Base-by-base conservation (phyloP, 2,888 invertebrate genomes). In the Eupsilia transversa region DNA sequence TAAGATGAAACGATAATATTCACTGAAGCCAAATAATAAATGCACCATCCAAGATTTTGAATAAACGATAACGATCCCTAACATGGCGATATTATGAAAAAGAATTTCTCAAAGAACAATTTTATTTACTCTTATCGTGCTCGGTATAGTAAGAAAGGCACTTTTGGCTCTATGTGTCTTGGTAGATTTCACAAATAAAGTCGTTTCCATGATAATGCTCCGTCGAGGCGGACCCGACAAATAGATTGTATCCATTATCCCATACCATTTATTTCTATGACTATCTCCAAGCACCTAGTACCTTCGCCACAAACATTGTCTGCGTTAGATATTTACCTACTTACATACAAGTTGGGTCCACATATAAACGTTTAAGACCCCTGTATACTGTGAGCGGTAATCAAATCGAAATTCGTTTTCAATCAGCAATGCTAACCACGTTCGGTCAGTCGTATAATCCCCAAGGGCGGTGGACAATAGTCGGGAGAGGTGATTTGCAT, bases 391-490 rank as follows among this genome's bases (percentile, higher is more conserved):
- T 86, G 82, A 86, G 77, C 70, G 89, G 89, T 91, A 92, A 89
- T 91, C 91, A 89, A 92, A 93, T 91, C 92, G 90, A 94, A 95
- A 93, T 93, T 92, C 88, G 91, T 92, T 92, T 92, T 87, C 90
- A 90, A 94, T 95, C 91, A 93, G 82, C 78, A 83, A 96, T 94
- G 93, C 95, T 85, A 82, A 86, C 89, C 95, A 93, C 95, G 95
- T 94, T 80, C 89, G 87, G 89, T 88, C 90, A 89, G 87, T 88
- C 90, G 92, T 91, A 92, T 93, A 93, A 95, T 93, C 93, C 92
- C 91, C 94, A 95, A 95, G 94, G 95, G 93, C 94, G 92, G 88
- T 87, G 91, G 93, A 96, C 95, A 96, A 96, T 96, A 92, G 94
- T 91, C 91, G 89, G 90, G 93, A 94, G 94, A 94, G 90, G 91